Base-by-base conservation (phyloP, 2,888 invertebrate genomes). In the Marronus borbonicus region DNA sequence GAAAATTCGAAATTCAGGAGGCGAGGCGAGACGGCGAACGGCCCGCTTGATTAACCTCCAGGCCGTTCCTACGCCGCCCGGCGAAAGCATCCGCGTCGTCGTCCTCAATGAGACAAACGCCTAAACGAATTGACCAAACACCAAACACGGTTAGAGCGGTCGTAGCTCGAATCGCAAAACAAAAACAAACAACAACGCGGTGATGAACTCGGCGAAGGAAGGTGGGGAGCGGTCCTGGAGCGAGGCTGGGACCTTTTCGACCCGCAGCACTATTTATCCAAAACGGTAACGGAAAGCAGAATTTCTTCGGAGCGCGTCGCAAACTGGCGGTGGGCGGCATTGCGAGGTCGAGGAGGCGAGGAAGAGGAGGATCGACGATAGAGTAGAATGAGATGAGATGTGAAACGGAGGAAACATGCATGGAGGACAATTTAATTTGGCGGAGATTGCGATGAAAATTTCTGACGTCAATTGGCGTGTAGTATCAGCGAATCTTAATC, bases 121-220 rank as follows among this genome's bases (percentile, higher is more conserved):
- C 84, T 86, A 87, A 87, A 86, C 86, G 86, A 87, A 86, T 88
- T 88, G 87, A 87, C 87, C 87, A 87, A 88, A 87, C 86, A 87
- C 84, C 84, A 86, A 88, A 88, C 86, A 86, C 84, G 84, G 87
- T 88, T 88, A 88, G 83, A 81, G 84, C 82, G 81, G 83, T 83
- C 86, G 85, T 84, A 82, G 80, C 83, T 81, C 83, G 87, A 85
- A 88, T 87, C 84, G 82, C 84, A 86, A 86, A 81, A 81, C 83
- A 79, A 83, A 83, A 83, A 82, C 83, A 83, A 84, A 84, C 82
- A 83, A 31, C 72, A 62, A 28, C 14, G 10, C 14, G 28, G 62
- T 20, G 55, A 55, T 20, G 55, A 55, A 4, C 55, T 2, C 44
- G 12, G 44, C 8, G 12, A 44, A 2, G 44, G 8, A 44, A 8